Base-by-base conservation (phyloP, 1,140 invertebrate species). In the Melipona quadrifasciata region DNA sequence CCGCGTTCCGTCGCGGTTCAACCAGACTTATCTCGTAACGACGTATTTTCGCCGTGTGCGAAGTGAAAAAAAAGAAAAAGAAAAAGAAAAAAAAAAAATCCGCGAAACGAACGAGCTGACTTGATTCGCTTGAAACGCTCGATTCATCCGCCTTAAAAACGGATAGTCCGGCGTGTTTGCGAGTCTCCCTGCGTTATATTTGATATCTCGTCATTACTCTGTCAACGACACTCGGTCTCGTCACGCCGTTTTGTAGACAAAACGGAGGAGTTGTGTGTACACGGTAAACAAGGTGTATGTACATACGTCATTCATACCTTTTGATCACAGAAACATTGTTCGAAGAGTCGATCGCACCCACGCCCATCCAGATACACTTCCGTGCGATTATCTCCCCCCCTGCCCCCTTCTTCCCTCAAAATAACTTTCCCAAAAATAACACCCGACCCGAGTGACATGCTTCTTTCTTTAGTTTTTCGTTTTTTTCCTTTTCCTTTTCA, bases 211-310 rank as follows among this genome's bases (percentile, higher is more conserved):
- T 74, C 70, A 39, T 72, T 74, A 58, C n/a, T 51, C 17, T 39
- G 58, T 72, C 78, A 31, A 80, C 78, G 78, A 74, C 5, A 55
- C 77, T 74, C 78, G 83, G 51, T 58, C 78, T 53, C 57, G 70
- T 67, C 51, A 47, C 58, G 17, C n/a, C 27, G 76, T 67, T 55
- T 47, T 31, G 51, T 72, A 74, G 70, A 80, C 70, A 67, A 84
- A 74, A 80, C 58, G 77, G 53, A 73, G 47, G 34, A 58, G 64
- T 70, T 68, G 39, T 80, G 77, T 84, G 82, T 84, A 84, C 77
- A 80, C 70, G 77, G 68, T 80, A 80, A 84, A 84, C 70, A 80
- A 84, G 67, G 83, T 73, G 78, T 84, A 84, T 80, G 83, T 80
- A 80, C 83, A 80, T 80, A 74, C 53, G 83, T 73, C 77, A 68